phyloP scores from a whole-genome alignment of 2,113 vertebrate species.

The Pollimyrus isidori region DNA sequence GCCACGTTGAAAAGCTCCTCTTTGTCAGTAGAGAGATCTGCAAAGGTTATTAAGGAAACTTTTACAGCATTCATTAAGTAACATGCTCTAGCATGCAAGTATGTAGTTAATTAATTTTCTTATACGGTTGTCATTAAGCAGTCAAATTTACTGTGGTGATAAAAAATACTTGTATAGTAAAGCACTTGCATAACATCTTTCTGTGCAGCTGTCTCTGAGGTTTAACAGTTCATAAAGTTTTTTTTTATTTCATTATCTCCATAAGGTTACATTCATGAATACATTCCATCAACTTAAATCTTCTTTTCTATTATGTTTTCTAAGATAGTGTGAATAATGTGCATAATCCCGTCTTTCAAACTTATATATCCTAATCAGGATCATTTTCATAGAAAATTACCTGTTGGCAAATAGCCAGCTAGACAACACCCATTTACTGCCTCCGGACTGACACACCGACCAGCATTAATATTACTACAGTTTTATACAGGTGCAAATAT shows the following conservation, averaged over 20 bases:
- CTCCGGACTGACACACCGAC: background rate
- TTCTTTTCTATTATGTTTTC: background rate
- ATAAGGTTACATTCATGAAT: background rate
- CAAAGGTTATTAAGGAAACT: conserved; percentile 18
- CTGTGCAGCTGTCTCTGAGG: background rate
- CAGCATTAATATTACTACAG: background rate
- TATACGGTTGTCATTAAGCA: background rate
- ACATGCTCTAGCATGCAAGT: background rate
- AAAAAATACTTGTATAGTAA: background rate
- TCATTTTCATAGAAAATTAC: background rate
- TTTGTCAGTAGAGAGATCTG: conserved; percentile 77
- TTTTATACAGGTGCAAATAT: background rate
- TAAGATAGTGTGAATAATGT: background rate
- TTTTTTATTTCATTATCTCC: background rate
- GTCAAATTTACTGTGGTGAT: background rate
- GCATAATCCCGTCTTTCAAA: background rate
- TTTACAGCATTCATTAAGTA: background rate
- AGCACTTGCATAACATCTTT: background rate
- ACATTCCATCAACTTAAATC: background rate
- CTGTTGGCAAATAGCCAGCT: background rate
- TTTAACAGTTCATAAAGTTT: background rate
- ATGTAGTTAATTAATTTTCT: background rate
- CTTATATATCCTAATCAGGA: background rate
- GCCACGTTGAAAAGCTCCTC: conserved; percentile 80
- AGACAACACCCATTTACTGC: background rate